Base-by-base conservation (phyloP, 2,113 vertebrate species). In the Tachycineta bicolor region DNA sequence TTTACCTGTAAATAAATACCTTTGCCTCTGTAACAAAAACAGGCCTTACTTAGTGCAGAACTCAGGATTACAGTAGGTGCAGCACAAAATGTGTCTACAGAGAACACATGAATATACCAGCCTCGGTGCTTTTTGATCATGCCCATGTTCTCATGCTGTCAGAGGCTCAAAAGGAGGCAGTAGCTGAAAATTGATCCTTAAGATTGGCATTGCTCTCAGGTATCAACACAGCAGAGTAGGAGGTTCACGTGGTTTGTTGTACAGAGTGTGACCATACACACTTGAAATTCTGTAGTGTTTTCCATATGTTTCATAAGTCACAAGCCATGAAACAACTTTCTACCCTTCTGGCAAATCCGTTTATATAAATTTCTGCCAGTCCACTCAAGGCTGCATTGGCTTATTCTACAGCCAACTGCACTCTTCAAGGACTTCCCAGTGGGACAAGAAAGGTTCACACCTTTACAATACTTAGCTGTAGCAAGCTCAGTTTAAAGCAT, bases 301-400 rank as follows among this genome's bases (percentile, higher is more conserved):
- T 94, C 91, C 21, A 19, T 43, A 89, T 70, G 67, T 62, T 95
- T 55, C 22, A 3, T 33, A 83, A 68, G 81, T 67, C 89, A 81
- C n/a, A 50, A 94, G 43, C 13, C 24, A 60, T 37, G 41, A 15
- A 94, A 49, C 31, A 76, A 56, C 44, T 76, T 83, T 65, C 73
- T 77, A 86, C 65, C 56, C 87, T 87, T 96, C 92, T 71, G 78
- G 15, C 41, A 96, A 86, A 93, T 53, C 78, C 24, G 16, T 95
- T 96, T 83, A 81, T 55, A 60, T 41, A 65, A 83, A 84, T 92
- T 93, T 82, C 85, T 96, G 60, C 76, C 88, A 95, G 65, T 89
- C 50, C 47, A 55, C 46, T 53, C 29, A 19, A 33, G 56, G 55
- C 60, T 87, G 47, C 33, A 26, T 5, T 50, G 56, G 25, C 26